phyloP scores from a whole-genome alignment of 2,888 invertebrate species.

The Tachina lurida region DNA sequence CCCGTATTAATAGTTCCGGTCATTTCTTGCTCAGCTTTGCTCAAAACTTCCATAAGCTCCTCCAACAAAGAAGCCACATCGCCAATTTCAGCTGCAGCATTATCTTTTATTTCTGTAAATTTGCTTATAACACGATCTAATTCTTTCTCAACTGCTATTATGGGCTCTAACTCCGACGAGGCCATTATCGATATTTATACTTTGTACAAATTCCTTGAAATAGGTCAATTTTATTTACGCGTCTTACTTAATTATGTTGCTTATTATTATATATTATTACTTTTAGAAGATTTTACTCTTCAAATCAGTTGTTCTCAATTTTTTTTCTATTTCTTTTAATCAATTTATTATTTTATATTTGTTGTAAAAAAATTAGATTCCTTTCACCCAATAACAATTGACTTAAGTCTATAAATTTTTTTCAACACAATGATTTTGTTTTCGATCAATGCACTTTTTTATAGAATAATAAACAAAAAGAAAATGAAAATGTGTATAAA shows the following conservation, averaged over 20 bases:
- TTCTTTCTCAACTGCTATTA: slow-evolving; percentile 82
- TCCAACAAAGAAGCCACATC: slow-evolving; percentile 80
- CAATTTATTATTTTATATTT: slow-evolving; percentile 26
- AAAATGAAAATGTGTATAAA: not conserved
- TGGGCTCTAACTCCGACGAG: slow-evolving; percentile 79
- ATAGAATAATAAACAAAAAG: slow-evolving; percentile 6
- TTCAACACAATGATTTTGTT: slow-evolving; percentile 45
- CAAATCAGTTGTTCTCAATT: not conserved
- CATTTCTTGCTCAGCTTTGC: slow-evolving; percentile 78
- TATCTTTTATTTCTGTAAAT: slow-evolving; percentile 81
- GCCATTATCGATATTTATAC: slow-evolving; percentile 27
- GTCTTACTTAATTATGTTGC: not conserved
- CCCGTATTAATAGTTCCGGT: slow-evolving; percentile 78
- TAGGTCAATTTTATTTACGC: slow-evolving; percentile 20
- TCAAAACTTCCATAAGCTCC: slow-evolving; percentile 78
- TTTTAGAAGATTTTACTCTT: not conserved
- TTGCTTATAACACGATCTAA: slow-evolving; percentile 81
- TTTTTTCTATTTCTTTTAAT: slow-evolving; percentile 10
- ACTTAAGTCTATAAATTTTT: not conserved
- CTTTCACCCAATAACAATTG: slow-evolving; percentile 14
- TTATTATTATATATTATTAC: not conserved
- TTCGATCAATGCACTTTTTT: slow-evolving; percentile 39
- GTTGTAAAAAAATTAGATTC: slow-evolving; percentile 7
- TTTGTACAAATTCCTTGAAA: slow-evolving; percentile 4
- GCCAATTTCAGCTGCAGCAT: slow-evolving; percentile 78